Percentiles rank a stretch among this genome's conserved stretches.
Evolutionary conservation across 2,113 vertebrate genomes (phyloP).

Genomic region (Ictalurus furcatus): DNA sequence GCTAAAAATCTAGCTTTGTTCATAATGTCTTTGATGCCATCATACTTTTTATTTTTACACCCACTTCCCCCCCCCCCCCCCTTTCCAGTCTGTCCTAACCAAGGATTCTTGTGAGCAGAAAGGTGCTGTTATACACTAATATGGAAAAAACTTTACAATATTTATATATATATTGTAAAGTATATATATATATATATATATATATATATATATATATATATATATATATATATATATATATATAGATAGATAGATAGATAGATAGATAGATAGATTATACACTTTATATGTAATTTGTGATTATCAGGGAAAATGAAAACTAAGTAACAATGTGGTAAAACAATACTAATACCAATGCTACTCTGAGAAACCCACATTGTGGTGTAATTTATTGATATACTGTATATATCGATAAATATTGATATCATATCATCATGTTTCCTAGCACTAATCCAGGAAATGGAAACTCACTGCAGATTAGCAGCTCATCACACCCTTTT

Average conservation of each 20-base stretch:
- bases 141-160: neutral
- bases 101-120: neutral
- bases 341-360: neutral
- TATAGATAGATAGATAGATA: neutral
- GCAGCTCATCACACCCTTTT: neutral
- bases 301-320: too few species aligned
- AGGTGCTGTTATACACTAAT: neutral
- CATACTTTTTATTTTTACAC: constrained; percentile 45
- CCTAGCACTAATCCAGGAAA: neutral
- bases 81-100: constrained; percentile 18
- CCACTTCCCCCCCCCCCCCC: neutral
- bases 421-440: neutral
- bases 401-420: neutral
- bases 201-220: too few species aligned
- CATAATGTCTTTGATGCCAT: constrained; percentile 51
- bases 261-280: neutral
- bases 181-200: too few species aligned
- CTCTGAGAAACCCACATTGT: neutral
- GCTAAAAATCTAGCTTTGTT: constrained; percentile 55
- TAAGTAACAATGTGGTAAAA: too few species aligned
- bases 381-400: neutral
- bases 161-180: too few species aligned
- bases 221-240: neutral
- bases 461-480: neutral
- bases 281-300: too few species aligned